Evolutionary conservation across 2,113 vertebrate species (phyloP), one percentile per base, ranked within the genome.

Genomic region (Scomber scombrus): DNA sequence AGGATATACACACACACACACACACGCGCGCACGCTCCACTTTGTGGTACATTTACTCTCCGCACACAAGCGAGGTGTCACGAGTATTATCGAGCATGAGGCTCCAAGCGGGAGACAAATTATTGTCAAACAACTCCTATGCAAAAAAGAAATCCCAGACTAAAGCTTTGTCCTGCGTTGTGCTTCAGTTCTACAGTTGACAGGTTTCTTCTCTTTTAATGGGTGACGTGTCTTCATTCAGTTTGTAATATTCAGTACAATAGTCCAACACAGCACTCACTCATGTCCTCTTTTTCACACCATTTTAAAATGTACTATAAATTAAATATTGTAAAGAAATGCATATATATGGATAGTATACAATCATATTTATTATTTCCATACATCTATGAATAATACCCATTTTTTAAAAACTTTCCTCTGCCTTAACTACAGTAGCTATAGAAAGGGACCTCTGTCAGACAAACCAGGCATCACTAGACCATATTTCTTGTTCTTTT

Each of bases 341-440:
- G 74, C 61, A 80, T 68, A 90, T 88, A 90, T 86, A 93, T 87
- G 64, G 65, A 89, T 82, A 75, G 61, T 87, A 87, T 86, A 89
- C 86, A 89, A 85, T 91, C 89, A 86, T 94, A 93, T 93, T 93
- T 93, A 93, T 93, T 93, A 65, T 89, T 88, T 84, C 71, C 82
- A 85, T 77, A 65, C 68, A 64, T 81, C 60, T 82, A 85, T 82
- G 75, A 82, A 87, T 77, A 86, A 79, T 73, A 85, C 55, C 71
- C 66, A 56, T 68, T 46, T 75, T 81, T 75, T 76, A 19, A 23
- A 23, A 74, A 75, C 68, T 84, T 80, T 90, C 58, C 79, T 90
- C 85, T 92, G 90, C 91, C 90, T 92, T 94, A 90, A 93, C 85
- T 81, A 56, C 66, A 88, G 78, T 80, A 88, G 73, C 82, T 85